Evolutionary conservation across 1,140 invertebrate genomes (phyloP).

Genomic region (Zelostemma sp.): DNA sequence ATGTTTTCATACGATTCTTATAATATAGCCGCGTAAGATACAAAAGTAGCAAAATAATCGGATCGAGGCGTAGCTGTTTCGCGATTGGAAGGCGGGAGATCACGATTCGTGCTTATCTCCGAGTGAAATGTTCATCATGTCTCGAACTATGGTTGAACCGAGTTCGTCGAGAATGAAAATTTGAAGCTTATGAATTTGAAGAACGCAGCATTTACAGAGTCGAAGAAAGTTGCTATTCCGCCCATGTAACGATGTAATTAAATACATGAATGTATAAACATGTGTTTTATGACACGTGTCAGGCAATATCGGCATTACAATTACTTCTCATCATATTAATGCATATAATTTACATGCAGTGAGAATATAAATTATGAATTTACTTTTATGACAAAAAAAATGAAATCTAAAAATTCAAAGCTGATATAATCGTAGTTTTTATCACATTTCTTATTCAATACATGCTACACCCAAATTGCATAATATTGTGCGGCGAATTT

Average conservation of each 20-base stretch:
- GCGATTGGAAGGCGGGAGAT: slow-evolving; percentile 40
- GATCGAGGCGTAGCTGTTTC: slow-evolving; percentile 60
- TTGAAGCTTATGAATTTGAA: neutral
- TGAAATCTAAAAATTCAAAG: too few species aligned
- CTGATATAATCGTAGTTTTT: too few species aligned
- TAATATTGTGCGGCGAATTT: too few species aligned
- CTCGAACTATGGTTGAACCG: neutral
- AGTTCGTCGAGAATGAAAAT: neutral
- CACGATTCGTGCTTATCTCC: neutral
- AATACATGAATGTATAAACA: neutral
- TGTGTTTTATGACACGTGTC: neutral
- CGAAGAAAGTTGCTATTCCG: neutral
- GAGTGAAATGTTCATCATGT: neutral
- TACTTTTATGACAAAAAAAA: too few species aligned
- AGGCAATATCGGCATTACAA: slow-evolving; percentile 1
- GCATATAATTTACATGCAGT: too few species aligned
- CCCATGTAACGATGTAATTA: neutral
- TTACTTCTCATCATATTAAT: too few species aligned
- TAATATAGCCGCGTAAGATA: slow-evolving; percentile 26
- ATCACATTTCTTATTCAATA: too few species aligned
- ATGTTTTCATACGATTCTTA: neutral
- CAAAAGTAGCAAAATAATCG: slow-evolving; percentile 68
- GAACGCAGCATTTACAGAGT: neutral
- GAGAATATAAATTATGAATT: too few species aligned
- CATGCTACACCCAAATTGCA: too few species aligned